phyloP scores from a whole-genome alignment of 2,797 vertebrate species.

The Tachyglossus aculeatus region DNA sequence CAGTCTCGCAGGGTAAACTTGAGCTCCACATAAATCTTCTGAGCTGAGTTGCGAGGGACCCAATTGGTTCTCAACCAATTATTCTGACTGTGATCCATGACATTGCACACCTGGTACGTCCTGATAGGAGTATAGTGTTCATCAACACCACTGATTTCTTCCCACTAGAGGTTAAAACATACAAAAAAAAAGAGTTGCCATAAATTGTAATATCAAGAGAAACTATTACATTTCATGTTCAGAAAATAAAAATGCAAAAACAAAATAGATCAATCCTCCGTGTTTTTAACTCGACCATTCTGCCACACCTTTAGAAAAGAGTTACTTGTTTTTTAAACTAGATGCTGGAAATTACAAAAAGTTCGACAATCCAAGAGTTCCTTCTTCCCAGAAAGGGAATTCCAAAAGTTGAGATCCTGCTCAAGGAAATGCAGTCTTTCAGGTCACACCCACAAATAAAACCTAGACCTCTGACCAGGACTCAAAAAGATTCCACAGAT shows the following conservation, averaged over 20 bases:
- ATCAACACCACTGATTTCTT: conserved; percentile 97
- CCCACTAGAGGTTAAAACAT: conserved; percentile 83
- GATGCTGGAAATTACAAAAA: too few species aligned
- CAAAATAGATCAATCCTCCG: too few species aligned
- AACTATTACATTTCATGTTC: not conserved
- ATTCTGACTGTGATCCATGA: conserved; percentile 98
- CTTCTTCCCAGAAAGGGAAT: not conserved
- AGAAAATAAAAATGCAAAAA: not conserved
- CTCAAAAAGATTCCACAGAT: too few species aligned
- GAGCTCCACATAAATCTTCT: conserved; percentile 97
- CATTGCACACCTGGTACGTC: conserved; percentile 98
- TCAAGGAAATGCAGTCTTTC: not conserved
- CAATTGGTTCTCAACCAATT: conserved; percentile 98
- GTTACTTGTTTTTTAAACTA: too few species aligned
- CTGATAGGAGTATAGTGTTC: conserved; percentile 97
- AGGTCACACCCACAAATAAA: not conserved
- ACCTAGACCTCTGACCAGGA: not conserved
- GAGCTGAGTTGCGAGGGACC: conserved; percentile 93
- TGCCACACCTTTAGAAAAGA: too few species aligned
- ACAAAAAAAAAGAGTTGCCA: conserved; percentile 13
- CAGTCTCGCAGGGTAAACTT: conserved; percentile 97
- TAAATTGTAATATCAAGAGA: not conserved
- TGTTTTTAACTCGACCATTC: too few species aligned
- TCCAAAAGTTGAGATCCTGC: not conserved
- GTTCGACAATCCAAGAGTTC: not conserved